Conservation (phyloP, 1,140 invertebrate species). For the Papilio polyxenes region DNA sequence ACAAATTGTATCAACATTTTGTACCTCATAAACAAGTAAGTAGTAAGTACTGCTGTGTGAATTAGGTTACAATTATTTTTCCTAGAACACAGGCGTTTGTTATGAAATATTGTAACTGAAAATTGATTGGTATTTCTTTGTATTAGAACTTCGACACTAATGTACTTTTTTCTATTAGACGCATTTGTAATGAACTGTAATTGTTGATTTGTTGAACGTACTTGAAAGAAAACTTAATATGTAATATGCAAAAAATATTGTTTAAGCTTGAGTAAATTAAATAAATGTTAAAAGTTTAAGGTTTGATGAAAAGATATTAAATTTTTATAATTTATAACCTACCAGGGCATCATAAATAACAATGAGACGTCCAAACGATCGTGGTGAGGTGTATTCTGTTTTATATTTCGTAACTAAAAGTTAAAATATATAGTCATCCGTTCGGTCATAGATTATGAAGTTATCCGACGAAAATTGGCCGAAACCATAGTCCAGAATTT, state of each 20-base stretch:
- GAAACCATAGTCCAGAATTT: background rate
- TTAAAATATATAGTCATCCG: conserved; percentile 17
- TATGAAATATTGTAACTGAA: background rate
- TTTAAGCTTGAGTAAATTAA: too few species aligned
- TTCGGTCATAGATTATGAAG: conserved; percentile 33
- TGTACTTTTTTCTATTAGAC: background rate
- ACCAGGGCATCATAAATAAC: conserved; percentile 20
- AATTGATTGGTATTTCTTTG: background rate
- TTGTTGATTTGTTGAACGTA: too few species aligned
- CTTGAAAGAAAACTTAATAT: too few species aligned
- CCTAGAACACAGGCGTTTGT: background rate
- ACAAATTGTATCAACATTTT: background rate
- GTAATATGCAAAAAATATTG: too few species aligned
- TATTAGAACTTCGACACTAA: background rate
- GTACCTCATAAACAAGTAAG: background rate
- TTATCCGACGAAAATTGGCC: conserved; percentile 14
- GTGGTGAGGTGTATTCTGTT: conserved; percentile 1
- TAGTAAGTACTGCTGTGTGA: background rate
- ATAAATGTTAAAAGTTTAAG: background rate
- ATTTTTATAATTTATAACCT: background rate
- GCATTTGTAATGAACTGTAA: too few species aligned
- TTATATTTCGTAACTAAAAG: conserved; percentile 14
- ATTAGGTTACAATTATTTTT: background rate
- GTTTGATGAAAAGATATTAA: background rate
- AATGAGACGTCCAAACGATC: conserved; percentile 21